phyloP scores from a whole-genome alignment of 92 coral and sea anemone genomes.

The Porites rus region DNA sequence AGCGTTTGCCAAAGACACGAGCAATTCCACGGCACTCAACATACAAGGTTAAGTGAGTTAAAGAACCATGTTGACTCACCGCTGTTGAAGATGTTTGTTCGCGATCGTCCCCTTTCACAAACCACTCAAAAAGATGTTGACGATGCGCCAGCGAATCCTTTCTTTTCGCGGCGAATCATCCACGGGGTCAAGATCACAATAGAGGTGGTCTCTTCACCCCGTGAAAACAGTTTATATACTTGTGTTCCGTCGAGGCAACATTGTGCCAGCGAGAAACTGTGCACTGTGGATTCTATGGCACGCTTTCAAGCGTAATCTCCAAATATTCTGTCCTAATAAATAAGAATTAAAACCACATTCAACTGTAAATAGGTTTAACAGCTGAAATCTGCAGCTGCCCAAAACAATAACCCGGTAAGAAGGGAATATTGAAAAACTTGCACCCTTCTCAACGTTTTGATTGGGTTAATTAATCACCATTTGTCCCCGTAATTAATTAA shows the following conservation, averaged over 20 bases:
- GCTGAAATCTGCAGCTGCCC: slow-evolving; percentile 94
- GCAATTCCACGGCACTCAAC: slow-evolving; percentile 8
- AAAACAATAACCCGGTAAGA: slow-evolving; percentile 90
- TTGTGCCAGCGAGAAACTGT: slow-evolving; percentile 42
- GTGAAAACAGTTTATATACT: slow-evolving; percentile 39
- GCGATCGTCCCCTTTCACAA: slow-evolving; percentile 27
- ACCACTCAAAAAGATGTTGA: slow-evolving; percentile 44
- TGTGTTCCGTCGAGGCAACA: slow-evolving; percentile 51
- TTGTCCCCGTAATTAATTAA: slow-evolving; percentile 99
- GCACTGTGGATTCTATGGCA: slow-evolving; percentile 67
- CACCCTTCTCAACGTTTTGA: slow-evolving; percentile 91
- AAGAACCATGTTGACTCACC: slow-evolving; percentile 51
- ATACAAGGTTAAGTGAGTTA: slow-evolving; percentile 42
- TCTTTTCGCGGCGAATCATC: slow-evolving; percentile 28
- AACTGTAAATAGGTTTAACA: slow-evolving; percentile 80
- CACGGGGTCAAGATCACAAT: slow-evolving; percentile 78
- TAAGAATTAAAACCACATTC: slow-evolving; percentile 83
- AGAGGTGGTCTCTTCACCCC: slow-evolving; percentile 36
- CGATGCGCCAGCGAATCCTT: slow-evolving; percentile 39
- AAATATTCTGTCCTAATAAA: slow-evolving; percentile 74
- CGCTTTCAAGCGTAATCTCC: slow-evolving; percentile 73
- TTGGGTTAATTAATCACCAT: slow-evolving; percentile 99
- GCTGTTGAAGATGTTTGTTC: slow-evolving; percentile 45
- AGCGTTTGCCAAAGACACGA: not conserved
- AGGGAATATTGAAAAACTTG: slow-evolving; percentile 90